Evolutionary conservation across 2,797 vertebrate genomes (phyloP).

Genomic region (Eptatretus atami): DNA sequence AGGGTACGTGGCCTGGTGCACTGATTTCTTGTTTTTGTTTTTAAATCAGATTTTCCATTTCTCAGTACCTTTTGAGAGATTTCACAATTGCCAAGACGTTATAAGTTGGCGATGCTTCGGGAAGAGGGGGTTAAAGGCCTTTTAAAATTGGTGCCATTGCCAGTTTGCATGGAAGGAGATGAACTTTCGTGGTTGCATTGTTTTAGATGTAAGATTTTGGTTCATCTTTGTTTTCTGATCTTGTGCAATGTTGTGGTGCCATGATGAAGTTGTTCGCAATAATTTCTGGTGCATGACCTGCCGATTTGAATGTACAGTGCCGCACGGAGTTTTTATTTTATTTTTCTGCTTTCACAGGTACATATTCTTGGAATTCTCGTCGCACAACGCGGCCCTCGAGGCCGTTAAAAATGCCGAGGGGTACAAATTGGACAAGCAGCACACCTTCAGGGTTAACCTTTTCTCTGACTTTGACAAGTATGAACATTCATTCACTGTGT

Average conservation of each 20-base stretch:
- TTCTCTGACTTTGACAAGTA: conserved; percentile 97
- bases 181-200: too few species aligned
- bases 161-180: not conserved
- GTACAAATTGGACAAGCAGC: conserved; percentile 87
- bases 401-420: conserved; percentile 74
- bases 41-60: not conserved
- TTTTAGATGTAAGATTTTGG: too few species aligned
- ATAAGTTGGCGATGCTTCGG: too few species aligned
- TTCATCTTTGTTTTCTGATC: too few species aligned
- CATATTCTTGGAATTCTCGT: conserved; percentile 69
- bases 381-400: conserved; percentile 48
- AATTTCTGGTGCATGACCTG: too few species aligned
- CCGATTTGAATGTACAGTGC: too few species aligned
- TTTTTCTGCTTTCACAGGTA: conserved; percentile 20
- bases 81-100: too few species aligned
- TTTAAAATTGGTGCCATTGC: too few species aligned
- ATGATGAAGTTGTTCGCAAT: too few species aligned
- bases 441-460: conserved; percentile 81
- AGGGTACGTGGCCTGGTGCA: conserved; percentile 24
- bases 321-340: not conserved
- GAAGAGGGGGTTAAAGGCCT: too few species aligned
- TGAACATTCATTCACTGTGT: conserved; percentile 11
- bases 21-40: not conserved
- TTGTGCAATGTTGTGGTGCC: too few species aligned
- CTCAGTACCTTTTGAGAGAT: not conserved